Evolutionary conservation across 2,797 vertebrate species (phyloP), one percentile per base, ranked within the genome.

Genomic region (Moxostoma hubbsi): DNA sequence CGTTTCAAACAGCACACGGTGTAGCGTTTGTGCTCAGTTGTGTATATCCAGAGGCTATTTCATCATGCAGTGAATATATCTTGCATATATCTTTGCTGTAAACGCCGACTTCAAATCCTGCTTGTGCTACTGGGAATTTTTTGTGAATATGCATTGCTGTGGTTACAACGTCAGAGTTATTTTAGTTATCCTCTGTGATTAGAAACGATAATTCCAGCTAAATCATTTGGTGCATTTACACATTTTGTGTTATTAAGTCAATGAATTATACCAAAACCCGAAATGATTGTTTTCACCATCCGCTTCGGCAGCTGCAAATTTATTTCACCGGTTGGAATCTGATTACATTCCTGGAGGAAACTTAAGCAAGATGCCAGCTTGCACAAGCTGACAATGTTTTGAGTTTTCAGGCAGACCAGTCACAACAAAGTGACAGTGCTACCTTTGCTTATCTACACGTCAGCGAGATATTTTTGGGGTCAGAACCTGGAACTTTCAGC

Each of bases 151-250:
- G 16, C 63, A 67, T 63, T 1, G 24, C 15, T 3, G 4, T 82
- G 87, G 92, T 89, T 89, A 91, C 89, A 89, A 89, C 89, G 83
- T 86, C 89, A 91, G 88, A 91, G 91, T 92, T 93, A 93, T 93
- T 93, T 92, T 92, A 92, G 88, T 91, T 92, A 93, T 93, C 91
- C 92, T 91, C 89, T 88, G 90, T 91, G 90, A 94, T 94, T 94
- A 94, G 93, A 92, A 92, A 92, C 91, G 90, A 90, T 89, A 93
- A 94, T 93, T 93, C 90, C 69, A 71, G 82, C 89, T 81, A 86
- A 92, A 92, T 92, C 75, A 84, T 88, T 90, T 69, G 81, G 86
- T 86, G 86, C 86, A 88, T 87, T 92, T 92, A 91, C 92, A 91
- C 86, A 64, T 86, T 86, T 86, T 87, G 77, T 89, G 85, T 87